A percentile compares a stretch with the other conserved stretches of the same genome.
phyloP scores from a whole-genome alignment of 35 echinoderm and acorn worm species.

The Apostichopus japonicus region DNA sequence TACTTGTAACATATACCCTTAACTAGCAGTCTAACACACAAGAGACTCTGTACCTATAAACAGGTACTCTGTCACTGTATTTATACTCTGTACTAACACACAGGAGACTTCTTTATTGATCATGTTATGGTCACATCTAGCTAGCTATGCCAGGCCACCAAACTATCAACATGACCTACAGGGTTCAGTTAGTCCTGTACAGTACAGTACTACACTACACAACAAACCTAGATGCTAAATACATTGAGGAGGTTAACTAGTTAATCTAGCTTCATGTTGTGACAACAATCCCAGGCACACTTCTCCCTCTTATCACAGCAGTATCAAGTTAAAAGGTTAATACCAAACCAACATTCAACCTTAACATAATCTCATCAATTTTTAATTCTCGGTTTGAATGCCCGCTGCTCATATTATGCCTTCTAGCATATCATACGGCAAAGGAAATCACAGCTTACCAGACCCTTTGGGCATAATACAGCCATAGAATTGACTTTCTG shows the following conservation, averaged over 20 bases:
- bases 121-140: no score
- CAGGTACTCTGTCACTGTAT: no score
- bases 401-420: background rate
- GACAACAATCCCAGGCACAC: constrained; percentile 4
- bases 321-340: constrained; percentile 26
- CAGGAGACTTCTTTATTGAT: no score
- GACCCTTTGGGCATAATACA: no score
- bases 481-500: no score
- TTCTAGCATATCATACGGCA: background rate
- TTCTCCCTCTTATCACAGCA: constrained; percentile 2
- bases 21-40: no score
- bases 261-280: background rate
- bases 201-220: background rate
- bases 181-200: no score
- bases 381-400: background rate
- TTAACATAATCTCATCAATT: background rate
- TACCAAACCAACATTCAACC: constrained; percentile 20
- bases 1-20: no score
- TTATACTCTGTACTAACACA: no score
- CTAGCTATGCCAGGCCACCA: no score
- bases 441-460: background rate
- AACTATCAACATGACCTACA: no score
- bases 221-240: background rate
- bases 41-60: no score
- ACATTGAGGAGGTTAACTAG: constrained; percentile 16